phyloP scores from a whole-genome alignment of 53 echinoderm and acorn worm genomes.

The Zoroaster sp. region DNA sequence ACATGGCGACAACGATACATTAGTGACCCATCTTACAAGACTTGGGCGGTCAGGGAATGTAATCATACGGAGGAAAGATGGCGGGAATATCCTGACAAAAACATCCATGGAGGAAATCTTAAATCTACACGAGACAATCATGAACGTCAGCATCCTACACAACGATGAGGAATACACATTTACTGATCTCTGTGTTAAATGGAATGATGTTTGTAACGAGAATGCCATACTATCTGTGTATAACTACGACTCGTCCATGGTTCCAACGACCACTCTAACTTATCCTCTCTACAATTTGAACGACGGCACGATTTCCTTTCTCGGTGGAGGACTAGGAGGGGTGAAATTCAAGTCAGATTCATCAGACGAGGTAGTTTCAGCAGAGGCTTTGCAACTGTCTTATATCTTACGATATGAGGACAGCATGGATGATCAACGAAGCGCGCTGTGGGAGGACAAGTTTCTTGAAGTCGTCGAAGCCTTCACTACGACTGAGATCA shows the following conservation, averaged over 20 bases:
- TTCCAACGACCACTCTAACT: neutral
- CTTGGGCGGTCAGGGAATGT: conserved; percentile 5
- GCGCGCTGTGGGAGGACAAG: conserved; percentile 42
- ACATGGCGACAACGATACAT: conserved; percentile 11
- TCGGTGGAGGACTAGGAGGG: conserved; percentile 28
- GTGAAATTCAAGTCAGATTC: neutral
- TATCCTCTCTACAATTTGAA: neutral
- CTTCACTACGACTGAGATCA: neutral
- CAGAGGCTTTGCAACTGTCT: neutral
- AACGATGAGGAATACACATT: neutral
- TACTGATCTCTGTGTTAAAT: conserved; percentile 37
- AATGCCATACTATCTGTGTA: conserved; percentile 9
- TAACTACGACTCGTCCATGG: neutral
- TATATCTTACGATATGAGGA: conserved; percentile 24
- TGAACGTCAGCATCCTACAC: neutral
- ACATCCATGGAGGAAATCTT: conserved; percentile 17
- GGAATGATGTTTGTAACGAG: conserved; percentile 31
- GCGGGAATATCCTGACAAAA: conserved; percentile 28
- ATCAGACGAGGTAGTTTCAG: neutral
- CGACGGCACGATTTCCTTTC: neutral
- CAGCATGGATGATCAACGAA: conserved; percentile 13
- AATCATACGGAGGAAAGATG: conserved; percentile 19
- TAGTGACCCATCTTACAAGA: neutral
- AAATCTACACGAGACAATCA: conserved; percentile 7
- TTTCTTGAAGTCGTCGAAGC: conserved; percentile 23